These are phyloP conservation scores for Pseudomyrmex pallidus DNA, from an alignment of 1,140 invertebrate genomes.

Conservation along the genomic window DNA sequence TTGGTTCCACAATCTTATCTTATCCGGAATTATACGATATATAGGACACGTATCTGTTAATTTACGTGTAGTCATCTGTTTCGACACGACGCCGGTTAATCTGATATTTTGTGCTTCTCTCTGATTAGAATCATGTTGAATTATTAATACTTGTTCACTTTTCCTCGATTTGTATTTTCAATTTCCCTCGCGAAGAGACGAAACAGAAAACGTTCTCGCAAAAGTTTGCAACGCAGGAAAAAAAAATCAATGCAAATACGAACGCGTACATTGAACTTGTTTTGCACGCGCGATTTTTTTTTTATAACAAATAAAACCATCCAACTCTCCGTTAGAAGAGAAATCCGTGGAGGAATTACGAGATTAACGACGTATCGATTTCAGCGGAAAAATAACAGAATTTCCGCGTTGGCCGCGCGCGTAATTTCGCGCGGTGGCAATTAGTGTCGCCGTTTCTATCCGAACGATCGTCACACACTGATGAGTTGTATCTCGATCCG, in stretches of 20 bases:
- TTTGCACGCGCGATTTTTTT: constrained; percentile 33
- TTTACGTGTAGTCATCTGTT: not conserved
- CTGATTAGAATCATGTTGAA: too few species aligned
- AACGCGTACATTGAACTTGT: not conserved
- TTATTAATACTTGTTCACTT: too few species aligned
- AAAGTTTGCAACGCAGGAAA: too few species aligned
- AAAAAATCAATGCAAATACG: not conserved
- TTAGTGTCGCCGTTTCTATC: constrained; percentile 15
- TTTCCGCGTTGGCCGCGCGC: not conserved
- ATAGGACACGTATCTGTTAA: not conserved
- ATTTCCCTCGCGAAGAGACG: too few species aligned
- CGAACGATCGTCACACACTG: constrained; percentile 25
- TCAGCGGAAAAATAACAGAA: not conserved
- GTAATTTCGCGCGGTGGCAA: constrained; percentile 3
- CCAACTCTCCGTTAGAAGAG: not conserved
- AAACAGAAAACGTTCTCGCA: too few species aligned
- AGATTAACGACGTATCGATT: not conserved
- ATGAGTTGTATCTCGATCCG: constrained; percentile 20
- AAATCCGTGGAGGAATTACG: not conserved
- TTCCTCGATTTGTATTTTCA: too few species aligned
- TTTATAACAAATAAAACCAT: not conserved
- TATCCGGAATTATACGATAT: not conserved
- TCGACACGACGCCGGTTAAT: not conserved
- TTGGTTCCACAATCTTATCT: constrained; percentile 13
- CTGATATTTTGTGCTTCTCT: too few species aligned